A percentile compares a stretch with the other conserved stretches of the same genome.
Evolutionary conservation across 2,113 vertebrate genomes (phyloP).

Genomic region (Rhipidura dahli): DNA sequence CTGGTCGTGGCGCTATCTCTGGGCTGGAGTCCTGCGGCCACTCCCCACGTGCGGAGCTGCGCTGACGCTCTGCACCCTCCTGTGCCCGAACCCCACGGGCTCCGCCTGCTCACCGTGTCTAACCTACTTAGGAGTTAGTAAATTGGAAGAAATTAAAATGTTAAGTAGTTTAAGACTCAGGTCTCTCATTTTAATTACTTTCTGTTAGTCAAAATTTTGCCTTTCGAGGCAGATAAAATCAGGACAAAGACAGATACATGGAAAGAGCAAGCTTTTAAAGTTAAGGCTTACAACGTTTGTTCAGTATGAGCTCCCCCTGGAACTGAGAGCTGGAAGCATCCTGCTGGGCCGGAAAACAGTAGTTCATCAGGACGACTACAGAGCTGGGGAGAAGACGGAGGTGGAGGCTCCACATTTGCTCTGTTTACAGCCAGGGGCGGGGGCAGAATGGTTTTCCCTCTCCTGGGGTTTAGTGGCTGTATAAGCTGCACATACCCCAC

Average conservation of each 20-base stretch:
- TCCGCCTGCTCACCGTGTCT: neutral
- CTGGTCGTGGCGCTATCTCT: neutral
- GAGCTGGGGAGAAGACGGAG: neutral
- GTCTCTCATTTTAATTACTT: slow-evolving; percentile 5
- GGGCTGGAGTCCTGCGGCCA: rapidly evolving
- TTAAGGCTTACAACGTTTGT: neutral
- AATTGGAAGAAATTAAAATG: neutral
- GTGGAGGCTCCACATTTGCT: neutral
- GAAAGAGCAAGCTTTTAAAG: neutral
- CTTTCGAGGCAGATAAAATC: slow-evolving; percentile 2
- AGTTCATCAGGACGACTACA: neutral
- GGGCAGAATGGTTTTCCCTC: neutral
- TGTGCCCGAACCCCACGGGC: neutral
- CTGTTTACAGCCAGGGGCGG: neutral
- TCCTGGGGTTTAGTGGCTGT: neutral
- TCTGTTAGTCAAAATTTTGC: neutral
- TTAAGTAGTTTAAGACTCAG: neutral
- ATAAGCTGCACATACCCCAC: neutral
- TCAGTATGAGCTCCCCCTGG: neutral
- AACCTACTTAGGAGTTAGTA: neutral
- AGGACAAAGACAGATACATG: neutral
- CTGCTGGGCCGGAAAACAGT: neutral
- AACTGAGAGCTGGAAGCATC: neutral
- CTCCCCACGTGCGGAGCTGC: neutral
- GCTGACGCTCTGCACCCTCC: neutral